These are phyloP conservation scores for Dolichallabes microphthalmus DNA, from an alignment of 2,113 vertebrate genomes.

Conservation along the genomic window DNA sequence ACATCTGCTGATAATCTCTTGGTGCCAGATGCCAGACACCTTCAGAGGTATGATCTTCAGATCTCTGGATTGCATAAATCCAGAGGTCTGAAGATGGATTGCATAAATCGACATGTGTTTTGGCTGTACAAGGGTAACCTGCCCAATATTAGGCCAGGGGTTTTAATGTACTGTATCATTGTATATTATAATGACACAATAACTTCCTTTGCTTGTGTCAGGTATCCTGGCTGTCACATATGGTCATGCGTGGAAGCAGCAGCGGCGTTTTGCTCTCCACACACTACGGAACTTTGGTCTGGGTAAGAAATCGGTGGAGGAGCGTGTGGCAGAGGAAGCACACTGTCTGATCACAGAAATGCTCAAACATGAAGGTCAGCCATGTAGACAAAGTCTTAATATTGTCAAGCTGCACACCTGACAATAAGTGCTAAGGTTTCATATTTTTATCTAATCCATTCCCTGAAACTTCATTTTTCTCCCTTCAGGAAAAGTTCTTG, in stretches of 20 bases:
- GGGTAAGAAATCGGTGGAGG: constrained; percentile 58
- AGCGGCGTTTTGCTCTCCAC: constrained; percentile 56
- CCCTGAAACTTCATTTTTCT: neutral
- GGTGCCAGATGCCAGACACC: no score
- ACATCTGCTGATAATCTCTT: no score
- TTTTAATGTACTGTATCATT: no score
- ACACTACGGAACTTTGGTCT: constrained; percentile 56
- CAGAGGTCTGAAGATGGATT: no score
- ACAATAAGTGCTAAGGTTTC: neutral
- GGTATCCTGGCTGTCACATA: constrained; percentile 46
- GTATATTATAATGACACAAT: neutral
- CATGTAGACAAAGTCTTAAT: neutral
- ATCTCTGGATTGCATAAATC: no score
- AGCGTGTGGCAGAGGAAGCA: constrained; percentile 54
- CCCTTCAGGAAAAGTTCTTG: constrained; percentile 40
- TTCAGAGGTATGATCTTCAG: no score
- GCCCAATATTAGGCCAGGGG: no score
- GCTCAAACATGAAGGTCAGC: constrained; percentile 46
- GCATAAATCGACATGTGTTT: no score
- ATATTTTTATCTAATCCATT: neutral
- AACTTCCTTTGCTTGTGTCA: constrained; percentile 15
- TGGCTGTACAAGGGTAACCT: no score
- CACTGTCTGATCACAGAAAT: constrained; percentile 38
- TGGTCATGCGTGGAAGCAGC: constrained; percentile 52
- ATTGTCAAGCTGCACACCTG: neutral